Base-by-base conservation (phyloP, 2,113 vertebrate species). In the Gopherus evgoodei region DNA sequence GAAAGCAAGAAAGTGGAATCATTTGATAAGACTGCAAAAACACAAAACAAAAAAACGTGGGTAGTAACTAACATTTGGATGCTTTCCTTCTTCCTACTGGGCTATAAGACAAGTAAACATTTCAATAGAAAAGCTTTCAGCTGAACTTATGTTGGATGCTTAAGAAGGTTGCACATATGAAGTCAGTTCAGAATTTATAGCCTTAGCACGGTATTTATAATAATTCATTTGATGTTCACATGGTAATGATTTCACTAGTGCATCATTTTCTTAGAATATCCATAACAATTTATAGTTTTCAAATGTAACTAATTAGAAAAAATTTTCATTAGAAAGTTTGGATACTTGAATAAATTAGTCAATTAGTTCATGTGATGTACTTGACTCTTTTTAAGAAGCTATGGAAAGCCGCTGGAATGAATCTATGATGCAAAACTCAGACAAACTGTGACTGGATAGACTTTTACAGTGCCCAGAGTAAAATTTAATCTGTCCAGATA, bases 401-500 rank as follows among this genome's bases (percentile, higher is more conserved):
- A 65, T 1, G 47, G 31, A 90, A 95, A 96, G 79, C 65, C 65
- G n/a, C 49, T 62, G 22, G 29, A 24, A 47, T 49, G 92, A 91
- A 91, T 65, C 89, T 81, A 53, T 88, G 88, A 83, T 79, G 84
- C 56, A 62, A 95, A 94, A 86, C 17, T 87, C 50, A 72, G 83
- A 76, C 54, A 94, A 76, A 94, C 12, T 89, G 44, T 47, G 85
- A 83, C 72, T 93, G 52, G 29, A 62, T 0, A 90, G 69, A 82
- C 72, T 79, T 56, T 82, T n/a, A 57, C 7, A 81, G 85, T 29
- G 72, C 14, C 72, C 72, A 82, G 87, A 96, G 81, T 88, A 95
- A 88, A 95, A 84, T 91, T 89, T 90, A 93, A 94, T 88, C 81
- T 95, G 89, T 80, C 62, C 83, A 86, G 78, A 88, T 65, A 88